Evolutionary conservation across 2,888 invertebrate species (phyloP).

Genomic region (Incurvaria masculella): DNA sequence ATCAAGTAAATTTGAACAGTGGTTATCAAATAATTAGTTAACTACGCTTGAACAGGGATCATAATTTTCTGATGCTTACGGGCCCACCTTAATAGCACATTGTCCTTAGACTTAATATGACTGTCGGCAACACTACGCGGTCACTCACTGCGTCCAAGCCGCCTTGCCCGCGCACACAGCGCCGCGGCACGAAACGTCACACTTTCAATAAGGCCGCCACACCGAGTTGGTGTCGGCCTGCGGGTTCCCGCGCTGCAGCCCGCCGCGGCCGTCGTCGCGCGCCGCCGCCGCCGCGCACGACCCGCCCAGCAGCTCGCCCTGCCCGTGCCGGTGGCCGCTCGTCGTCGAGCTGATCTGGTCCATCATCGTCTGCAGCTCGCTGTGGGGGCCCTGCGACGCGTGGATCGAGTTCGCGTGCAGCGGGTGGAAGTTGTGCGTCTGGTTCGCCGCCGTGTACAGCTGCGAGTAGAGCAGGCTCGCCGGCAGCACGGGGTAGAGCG

Average conservation of each 20-base stretch:
- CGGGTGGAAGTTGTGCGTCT: slow-evolving; percentile 68
- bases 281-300: slow-evolving; percentile 57
- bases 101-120: too few relatives aligned
- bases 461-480: slow-evolving; percentile 82
- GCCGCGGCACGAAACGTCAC: slow-evolving; percentile 15
- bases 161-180: not conserved
- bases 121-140: too few relatives aligned
- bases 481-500: slow-evolving; percentile 74
- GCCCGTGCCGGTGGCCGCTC: slow-evolving; percentile 47
- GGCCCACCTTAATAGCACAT: too few relatives aligned
- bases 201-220: slow-evolving; percentile 70
- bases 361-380: slow-evolving; percentile 72
- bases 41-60: too few relatives aligned
- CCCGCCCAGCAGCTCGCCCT: slow-evolving; percentile 47
- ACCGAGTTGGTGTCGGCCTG: slow-evolving; percentile 66
- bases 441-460: slow-evolving; percentile 75
- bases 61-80: too few relatives aligned
- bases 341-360: slow-evolving; percentile 70
- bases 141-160: too few relatives aligned
- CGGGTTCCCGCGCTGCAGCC: slow-evolving; percentile 58
- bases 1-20: too few relatives aligned
- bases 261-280: slow-evolving; percentile 55
- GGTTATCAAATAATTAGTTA: too few relatives aligned
- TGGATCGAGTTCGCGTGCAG: slow-evolving; percentile 64
- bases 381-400: slow-evolving; percentile 62